Evolutionary conservation across 1,140 invertebrate species (phyloP).

Genomic region (Drosophila sulfurigaster): DNA sequence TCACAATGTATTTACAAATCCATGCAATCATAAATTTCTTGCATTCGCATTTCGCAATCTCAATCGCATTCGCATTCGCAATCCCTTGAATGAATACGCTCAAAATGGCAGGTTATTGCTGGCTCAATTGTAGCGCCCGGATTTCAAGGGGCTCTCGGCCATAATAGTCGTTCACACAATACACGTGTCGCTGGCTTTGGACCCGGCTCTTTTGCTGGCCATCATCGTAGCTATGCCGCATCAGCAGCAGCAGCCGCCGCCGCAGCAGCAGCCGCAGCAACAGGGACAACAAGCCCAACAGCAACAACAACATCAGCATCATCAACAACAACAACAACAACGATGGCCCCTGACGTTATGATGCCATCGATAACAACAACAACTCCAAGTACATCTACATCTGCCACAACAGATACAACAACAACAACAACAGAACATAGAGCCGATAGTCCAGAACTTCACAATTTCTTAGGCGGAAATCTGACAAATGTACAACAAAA

Average conservation of each 20-base stretch:
- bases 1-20: slow-evolving; percentile 5
- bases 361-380: slow-evolving; percentile 38
- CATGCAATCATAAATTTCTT: slow-evolving; percentile 10
- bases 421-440: slow-evolving; percentile 35
- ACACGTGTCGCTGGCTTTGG: slow-evolving; percentile 64
- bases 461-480: slow-evolving; percentile 70
- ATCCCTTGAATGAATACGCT: slow-evolving; percentile 29
- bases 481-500: slow-evolving; percentile 76
- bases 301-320: slow-evolving; percentile 28
- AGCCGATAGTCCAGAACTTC: slow-evolving; percentile 53
- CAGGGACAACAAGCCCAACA: slow-evolving; percentile 41
- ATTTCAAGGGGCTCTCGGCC: slow-evolving; percentile 77
- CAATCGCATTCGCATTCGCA: slow-evolving; percentile 9
- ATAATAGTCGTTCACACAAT: slow-evolving; percentile 79
- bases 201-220: slow-evolving; percentile 50
- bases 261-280: slow-evolving; percentile 45
- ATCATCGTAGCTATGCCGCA: slow-evolving; percentile 59
- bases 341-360: too few relatives aligned
- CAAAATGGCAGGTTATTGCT: slow-evolving; percentile 73
- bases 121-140: slow-evolving; percentile 83
- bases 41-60: slow-evolving; percentile 10
- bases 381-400: slow-evolving; percentile 29
- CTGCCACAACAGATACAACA: slow-evolving; percentile 44
- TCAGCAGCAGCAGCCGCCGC: slow-evolving; percentile 26
- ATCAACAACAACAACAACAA: slow-evolving; percentile 15